Conservation (phyloP, 2,797 vertebrate species). For the Babyrousa celebensis region DNA sequence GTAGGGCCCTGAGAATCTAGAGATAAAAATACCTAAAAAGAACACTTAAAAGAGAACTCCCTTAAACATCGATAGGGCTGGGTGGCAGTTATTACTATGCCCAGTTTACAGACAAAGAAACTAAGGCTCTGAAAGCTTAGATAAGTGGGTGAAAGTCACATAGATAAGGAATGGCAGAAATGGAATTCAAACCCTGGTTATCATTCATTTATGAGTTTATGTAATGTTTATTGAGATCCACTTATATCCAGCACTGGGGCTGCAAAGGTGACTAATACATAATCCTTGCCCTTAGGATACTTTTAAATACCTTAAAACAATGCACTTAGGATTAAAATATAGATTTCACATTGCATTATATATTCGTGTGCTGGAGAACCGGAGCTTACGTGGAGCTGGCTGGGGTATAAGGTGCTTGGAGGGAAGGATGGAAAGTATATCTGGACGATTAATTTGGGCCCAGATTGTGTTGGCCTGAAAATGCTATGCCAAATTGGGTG, state of each 20-base stretch:
- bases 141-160: not conserved
- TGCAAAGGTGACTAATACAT: conserved; percentile 24
- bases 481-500: conserved; percentile 33
- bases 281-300: not conserved
- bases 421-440: not conserved
- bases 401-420: not conserved
- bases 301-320: conserved; percentile 23
- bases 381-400: not conserved
- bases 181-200: conserved; percentile 11
- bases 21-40: not conserved
- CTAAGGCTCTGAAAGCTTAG: conserved; percentile 18
- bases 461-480: conserved; percentile 51
- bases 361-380: conserved; percentile 17
- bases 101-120: conserved; percentile 59
- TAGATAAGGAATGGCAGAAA: conserved; percentile 9
- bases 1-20: conserved; percentile 34
- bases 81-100: not conserved
- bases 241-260: not conserved
- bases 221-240: conserved; percentile 41
- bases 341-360: conserved; percentile 23
- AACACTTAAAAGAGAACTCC: not conserved
- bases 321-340: conserved; percentile 44
- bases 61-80: conserved; percentile 7
- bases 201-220: conserved; percentile 21
- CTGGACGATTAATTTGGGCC: conserved; percentile 64